These are phyloP conservation scores for Trichosurus vulpecula DNA, from an alignment of 2,797 vertebrate genomes.

Conservation along the genomic window DNA sequence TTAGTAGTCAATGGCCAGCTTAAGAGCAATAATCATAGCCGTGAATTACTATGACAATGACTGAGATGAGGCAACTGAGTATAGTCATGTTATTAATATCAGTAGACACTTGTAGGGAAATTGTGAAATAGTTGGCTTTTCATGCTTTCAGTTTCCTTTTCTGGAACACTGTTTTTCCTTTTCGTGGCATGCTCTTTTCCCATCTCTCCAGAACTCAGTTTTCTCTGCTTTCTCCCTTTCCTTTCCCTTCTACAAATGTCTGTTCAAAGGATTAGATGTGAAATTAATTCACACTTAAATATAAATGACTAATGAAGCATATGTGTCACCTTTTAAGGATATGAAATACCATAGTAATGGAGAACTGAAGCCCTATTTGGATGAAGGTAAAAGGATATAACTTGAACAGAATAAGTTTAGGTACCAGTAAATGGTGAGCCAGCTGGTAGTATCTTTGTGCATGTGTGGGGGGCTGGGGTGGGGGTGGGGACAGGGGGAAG, in stretches of 20 bases:
- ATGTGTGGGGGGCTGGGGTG: too few species aligned
- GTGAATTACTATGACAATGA: background rate
- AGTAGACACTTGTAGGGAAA: conserved; percentile 32
- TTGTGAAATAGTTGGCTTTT: background rate
- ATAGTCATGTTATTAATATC: background rate
- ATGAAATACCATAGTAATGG: background rate
- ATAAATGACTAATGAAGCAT: background rate
- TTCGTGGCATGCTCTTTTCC: background rate
- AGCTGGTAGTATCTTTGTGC: background rate
- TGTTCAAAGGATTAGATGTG: background rate
- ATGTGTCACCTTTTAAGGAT: background rate
- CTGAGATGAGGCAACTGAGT: too few species aligned
- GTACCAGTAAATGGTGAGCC: background rate
- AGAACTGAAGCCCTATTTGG: background rate
- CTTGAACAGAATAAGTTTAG: background rate
- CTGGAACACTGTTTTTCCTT: conserved; percentile 17
- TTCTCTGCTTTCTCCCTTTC: background rate
- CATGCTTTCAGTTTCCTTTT: background rate
- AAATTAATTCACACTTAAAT: background rate
- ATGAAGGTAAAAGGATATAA: background rate
- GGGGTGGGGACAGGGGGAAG: background rate
- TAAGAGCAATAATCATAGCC: background rate
- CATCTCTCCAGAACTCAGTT: background rate
- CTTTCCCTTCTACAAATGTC: background rate
- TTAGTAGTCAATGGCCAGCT: background rate